Base-by-base conservation (phyloP, 1,140 invertebrate genomes). In the Lepidurus arcticus region DNA sequence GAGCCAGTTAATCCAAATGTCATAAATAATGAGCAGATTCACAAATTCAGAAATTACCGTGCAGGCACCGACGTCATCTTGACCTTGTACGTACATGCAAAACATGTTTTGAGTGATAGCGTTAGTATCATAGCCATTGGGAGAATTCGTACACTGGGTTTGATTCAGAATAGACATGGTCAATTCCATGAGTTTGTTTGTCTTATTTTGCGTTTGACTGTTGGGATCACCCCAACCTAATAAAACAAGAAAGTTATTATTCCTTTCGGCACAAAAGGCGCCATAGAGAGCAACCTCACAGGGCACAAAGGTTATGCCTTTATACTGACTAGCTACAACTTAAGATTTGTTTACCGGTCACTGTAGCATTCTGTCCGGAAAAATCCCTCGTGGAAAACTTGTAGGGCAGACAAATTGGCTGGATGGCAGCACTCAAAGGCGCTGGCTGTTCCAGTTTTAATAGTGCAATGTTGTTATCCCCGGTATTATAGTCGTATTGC, bases 351-450 rank as follows among this genome's bases (percentile, higher is more conserved):
- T 78, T 77, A 80, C 79, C 79, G 13, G 79, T 80, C 26, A 80
- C 76, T 11, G 43, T 9, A 6, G 53, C 79, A 24, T 44, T 45
- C 42, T 82, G 73, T n/a, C 87, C 87, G 13, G 80, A 82, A 53
- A 91, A 89, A 76, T 84, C 82, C 13, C 85, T 81, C 3, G 76
- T 80, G 0, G 80, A 74, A 79, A 86, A 88, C 79, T 87, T 85
- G 80, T 90, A 90, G 1, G 91, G 91, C 44, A 93, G 82, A 84
- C 92, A 93, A 24, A 87, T 88, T 0, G 90, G 90, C 1, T 87
- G 88, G 24, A 92, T 88, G 73, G 83, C 80, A 0, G 84, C 82
- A 47, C 82, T 87, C 80, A 87, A 92, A 7, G 73, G 76, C 1
- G 92, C 90, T 0, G 81, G 79, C 0, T 81, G 78, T 2, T 76